Conservation (phyloP, 2,797 vertebrate species). For the Gadopsis marmoratus region DNA sequence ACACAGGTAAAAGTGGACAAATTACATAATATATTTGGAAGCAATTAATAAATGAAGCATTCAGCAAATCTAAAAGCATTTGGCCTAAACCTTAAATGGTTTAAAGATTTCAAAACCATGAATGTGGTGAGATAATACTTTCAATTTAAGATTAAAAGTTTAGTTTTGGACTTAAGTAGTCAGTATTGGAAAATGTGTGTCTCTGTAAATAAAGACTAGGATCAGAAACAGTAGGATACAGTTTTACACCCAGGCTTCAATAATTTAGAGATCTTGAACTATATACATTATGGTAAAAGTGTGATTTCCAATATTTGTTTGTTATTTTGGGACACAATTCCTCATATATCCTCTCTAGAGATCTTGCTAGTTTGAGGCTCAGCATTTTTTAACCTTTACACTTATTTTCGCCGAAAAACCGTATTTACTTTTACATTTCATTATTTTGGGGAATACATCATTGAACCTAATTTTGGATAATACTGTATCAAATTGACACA, state of each 20-base stretch:
- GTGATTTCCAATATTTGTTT: not conserved
- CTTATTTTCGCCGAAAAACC: not conserved
- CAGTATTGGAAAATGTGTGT: not conserved
- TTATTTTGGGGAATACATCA: not conserved
- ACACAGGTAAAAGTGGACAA: slow-evolving; percentile 14
- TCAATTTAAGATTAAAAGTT: slow-evolving; percentile 2
- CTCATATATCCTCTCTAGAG: not conserved
- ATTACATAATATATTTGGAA: slow-evolving; percentile 39
- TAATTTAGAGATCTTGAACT: slow-evolving; percentile 4
- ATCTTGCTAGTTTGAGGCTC: not conserved
- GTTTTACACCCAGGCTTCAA: not conserved
- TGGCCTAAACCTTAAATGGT: not conserved
- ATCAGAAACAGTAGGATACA: not conserved
- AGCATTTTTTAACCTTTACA: not conserved
- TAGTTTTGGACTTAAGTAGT: not conserved
- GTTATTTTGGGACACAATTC: not conserved
- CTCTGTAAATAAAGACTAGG: not conserved
- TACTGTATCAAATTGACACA: not conserved
- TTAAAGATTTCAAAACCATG: slow-evolving; percentile 37
- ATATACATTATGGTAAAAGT: not conserved
- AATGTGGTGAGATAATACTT: not conserved
- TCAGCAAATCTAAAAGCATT: not conserved
- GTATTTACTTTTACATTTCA: not conserved
- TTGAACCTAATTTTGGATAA: not conserved
- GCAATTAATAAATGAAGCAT: slow-evolving; percentile 24